Evolutionary conservation across 2,797 vertebrate genomes (phyloP), one percentile per base, ranked within the genome.

Genomic region (Aldrovandia affinis): DNA sequence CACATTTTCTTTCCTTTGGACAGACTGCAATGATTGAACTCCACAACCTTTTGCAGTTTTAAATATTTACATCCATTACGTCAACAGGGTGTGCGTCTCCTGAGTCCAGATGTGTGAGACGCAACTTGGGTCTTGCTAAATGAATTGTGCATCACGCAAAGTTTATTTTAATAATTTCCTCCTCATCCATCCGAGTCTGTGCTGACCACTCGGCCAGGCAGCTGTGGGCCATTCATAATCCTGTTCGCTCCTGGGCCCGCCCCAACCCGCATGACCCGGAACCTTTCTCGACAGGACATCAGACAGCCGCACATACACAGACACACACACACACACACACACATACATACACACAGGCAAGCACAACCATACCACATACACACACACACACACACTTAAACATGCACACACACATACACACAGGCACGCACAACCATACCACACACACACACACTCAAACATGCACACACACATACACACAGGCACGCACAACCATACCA

Each of bases 91-190:
- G 84, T 88, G 85, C 83, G 42, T 90, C 87, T 87, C 73, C 85
- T 33, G 59, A 50, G 73, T 89, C 91, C 92, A 93, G 93, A 93
- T 92, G 93, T 92, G 91, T 87, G 86, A 86, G 81, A 68, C 28
- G 79, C 73, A 28, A 54, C 20, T 78, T 86, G 81, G 88, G 87
- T 82, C 88, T 87, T 83, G 86, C 61, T 81, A 50, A 87, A 86
- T 78, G 73, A 89, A 87, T 85, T 84, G 86, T 80, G 89, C 89
- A 86, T 92, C 90, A 91, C 88, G 85, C 78, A 84, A 87, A 90
- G 92, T 93, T 94, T 92, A 92, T 92, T 93, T 93, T 77, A 92
- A 93, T 92, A 88, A 91, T 92, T 92, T 92, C 89, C 90, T 90
- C 85, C 88, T 90, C 90, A 91, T 92, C 90, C 87, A 91, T 93